A percentile compares a stretch with the other conserved stretches of the same genome.
phyloP scores from a whole-genome alignment of 2,113 vertebrate species.

The Malurus elegans region DNA sequence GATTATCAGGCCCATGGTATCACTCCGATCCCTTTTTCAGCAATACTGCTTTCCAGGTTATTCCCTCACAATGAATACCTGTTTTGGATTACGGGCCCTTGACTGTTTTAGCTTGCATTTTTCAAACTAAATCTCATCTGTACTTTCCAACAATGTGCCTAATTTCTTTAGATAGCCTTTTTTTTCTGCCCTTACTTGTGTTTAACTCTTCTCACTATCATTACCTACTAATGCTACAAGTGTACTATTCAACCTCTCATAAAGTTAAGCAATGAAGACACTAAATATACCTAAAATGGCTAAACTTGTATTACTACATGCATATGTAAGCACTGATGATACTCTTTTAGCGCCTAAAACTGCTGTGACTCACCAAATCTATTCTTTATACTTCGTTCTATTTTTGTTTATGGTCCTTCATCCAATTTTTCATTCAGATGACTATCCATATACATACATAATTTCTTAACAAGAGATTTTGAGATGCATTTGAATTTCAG shows the following conservation, averaged over 20 bases:
- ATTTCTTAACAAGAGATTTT: background rate
- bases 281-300: background rate
- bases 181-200: background rate
- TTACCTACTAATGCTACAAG: background rate
- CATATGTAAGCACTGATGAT: background rate
- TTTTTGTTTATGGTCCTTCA: constrained; percentile 11
- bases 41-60: constrained; percentile 60
- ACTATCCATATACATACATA: background rate
- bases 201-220: background rate
- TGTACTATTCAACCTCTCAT: background rate
- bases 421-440: background rate
- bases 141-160: background rate
- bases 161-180: constrained; percentile 11
- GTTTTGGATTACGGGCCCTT: background rate
- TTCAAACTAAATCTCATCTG: constrained; percentile 2
- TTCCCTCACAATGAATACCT: constrained; percentile 59
- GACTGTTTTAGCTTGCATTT: background rate
- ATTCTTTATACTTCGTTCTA: background rate
- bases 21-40: constrained; percentile 53
- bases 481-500: background rate
- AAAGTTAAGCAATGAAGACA: background rate
- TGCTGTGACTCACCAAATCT: constrained; percentile 16
- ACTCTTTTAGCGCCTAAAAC: constrained; percentile 17
- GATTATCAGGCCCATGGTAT: constrained; percentile 44
- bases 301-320: background rate